Conservation (phyloP, 1,140 invertebrate genomes). For the Diabrotica undecimpunctata region DNA sequence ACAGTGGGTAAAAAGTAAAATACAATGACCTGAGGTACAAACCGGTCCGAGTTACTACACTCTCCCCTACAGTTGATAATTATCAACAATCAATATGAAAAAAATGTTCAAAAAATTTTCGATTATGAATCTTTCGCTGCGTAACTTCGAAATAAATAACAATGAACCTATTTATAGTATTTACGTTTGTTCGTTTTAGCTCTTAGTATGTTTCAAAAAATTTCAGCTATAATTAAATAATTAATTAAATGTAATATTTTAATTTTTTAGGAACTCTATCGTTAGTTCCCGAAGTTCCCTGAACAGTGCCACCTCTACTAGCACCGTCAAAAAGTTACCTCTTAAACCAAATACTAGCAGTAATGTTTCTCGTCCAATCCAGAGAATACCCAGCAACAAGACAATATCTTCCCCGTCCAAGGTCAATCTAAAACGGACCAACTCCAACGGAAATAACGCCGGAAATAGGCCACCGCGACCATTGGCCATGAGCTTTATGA, state of each 20-base stretch:
- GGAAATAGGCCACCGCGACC: conserved; percentile 34
- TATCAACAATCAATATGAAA: too few relatives aligned
- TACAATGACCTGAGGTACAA: too few relatives aligned
- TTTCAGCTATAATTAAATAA: too few relatives aligned
- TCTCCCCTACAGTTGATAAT: too few relatives aligned
- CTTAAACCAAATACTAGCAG: conserved; percentile 37
- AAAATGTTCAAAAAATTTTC: too few relatives aligned
- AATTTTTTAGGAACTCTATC: conserved; percentile 60
- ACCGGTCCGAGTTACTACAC: too few relatives aligned
- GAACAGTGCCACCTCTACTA: conserved; percentile 75
- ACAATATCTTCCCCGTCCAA: conserved; percentile 20
- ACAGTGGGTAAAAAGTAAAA: too few relatives aligned
- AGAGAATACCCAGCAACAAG: conserved; percentile 37
- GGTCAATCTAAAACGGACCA: conserved; percentile 23
- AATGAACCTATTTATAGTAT: too few relatives aligned
- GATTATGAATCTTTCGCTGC: too few relatives aligned
- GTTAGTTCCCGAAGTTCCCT: conserved; percentile 77
- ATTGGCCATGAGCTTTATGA: conserved; percentile 41
- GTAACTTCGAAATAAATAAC: too few relatives aligned
- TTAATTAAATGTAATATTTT: neutral
- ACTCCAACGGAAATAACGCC: conserved; percentile 21
- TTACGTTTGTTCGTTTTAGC: too few relatives aligned
- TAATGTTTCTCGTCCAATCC: conserved; percentile 28
- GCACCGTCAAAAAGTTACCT: conserved; percentile 68
- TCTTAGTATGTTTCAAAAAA: too few relatives aligned